Evolutionary conservation across 2,797 vertebrate species (phyloP).

Genomic region (Fistularia commersonii): DNA sequence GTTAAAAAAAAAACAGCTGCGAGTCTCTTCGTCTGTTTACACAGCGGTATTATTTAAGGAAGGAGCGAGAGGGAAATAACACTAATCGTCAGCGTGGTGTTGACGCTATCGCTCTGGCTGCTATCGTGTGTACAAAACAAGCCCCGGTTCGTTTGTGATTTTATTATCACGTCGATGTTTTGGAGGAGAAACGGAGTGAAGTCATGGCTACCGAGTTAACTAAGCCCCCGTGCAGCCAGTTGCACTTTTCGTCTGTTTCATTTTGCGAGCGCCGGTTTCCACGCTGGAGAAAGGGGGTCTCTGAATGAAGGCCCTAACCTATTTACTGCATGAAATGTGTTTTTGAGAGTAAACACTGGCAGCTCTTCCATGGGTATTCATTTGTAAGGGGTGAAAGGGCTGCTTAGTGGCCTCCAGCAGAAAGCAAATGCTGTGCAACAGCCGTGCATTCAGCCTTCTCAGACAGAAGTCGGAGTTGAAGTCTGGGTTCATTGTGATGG

Average conservation of each 20-base stretch:
- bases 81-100: neutral
- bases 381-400: conserved; percentile 58
- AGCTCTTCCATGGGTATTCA: conserved; percentile 29
- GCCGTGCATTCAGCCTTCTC: conserved; percentile 67
- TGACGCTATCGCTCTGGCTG: conserved; percentile 11
- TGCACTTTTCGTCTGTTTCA: conserved; percentile 14
- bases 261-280: conserved; percentile 14
- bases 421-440: conserved; percentile 61
- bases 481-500: conserved; percentile 81
- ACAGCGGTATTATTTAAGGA: fast-evolving
- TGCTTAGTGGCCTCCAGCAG: conserved; percentile 58
- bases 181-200: neutral
- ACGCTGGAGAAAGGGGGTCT: conserved; percentile 3
- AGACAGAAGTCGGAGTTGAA: conserved; percentile 78
- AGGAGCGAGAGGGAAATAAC: too few species aligned
- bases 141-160: conserved; percentile 13
- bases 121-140: conserved; percentile 55
- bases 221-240: conserved; percentile 26
- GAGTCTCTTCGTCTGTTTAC: neutral
- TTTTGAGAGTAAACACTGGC: conserved; percentile 59
- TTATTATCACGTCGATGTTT: conserved; percentile 25
- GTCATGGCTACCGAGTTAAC: conserved; percentile 16
- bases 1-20: too few species aligned
- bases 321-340: conserved; percentile 57
- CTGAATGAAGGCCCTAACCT: conserved; percentile 34